phyloP scores from a whole-genome alignment of 1,140 invertebrate species.

The Eciton burchellii region DNA sequence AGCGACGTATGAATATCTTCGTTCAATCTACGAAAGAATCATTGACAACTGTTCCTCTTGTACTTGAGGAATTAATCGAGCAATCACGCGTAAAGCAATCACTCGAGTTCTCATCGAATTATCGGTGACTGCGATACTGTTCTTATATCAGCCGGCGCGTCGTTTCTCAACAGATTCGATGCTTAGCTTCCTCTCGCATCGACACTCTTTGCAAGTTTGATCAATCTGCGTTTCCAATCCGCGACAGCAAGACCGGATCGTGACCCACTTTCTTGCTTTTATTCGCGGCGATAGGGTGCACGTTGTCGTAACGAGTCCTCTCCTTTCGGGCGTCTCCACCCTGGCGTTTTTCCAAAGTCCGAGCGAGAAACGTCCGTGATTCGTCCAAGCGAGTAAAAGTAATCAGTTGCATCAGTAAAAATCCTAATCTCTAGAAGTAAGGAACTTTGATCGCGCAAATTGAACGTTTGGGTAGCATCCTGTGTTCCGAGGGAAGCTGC shows the following conservation, averaged over 20 bases:
- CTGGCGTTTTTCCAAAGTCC: conserved; percentile 20
- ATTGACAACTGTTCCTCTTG: too few relatives aligned
- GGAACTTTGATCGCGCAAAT: too few relatives aligned
- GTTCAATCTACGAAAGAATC: too few relatives aligned
- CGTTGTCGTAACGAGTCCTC: conserved; percentile 11
- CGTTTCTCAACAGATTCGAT: background rate
- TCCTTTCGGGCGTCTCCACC: background rate
- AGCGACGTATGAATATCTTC: background rate
- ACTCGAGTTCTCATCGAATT: background rate
- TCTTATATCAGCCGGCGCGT: background rate
- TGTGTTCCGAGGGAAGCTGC: too few relatives aligned
- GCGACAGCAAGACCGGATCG: background rate
- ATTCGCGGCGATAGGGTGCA: background rate
- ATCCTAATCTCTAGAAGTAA: too few relatives aligned
- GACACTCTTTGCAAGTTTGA: background rate
- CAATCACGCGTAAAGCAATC: too few relatives aligned
- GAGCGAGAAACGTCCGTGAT: conserved; percentile 54
- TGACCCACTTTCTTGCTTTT: conserved; percentile 23
- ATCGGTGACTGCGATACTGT: background rate
- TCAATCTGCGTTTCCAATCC: background rate
- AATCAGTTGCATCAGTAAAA: too few relatives aligned
- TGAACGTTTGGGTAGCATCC: too few relatives aligned
- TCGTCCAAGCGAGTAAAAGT: too few relatives aligned
- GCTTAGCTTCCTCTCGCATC: background rate
- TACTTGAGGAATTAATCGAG: too few relatives aligned